Evolutionary conservation across 2,888 invertebrate species (phyloP).

Genomic region (Aelia acuminata): DNA sequence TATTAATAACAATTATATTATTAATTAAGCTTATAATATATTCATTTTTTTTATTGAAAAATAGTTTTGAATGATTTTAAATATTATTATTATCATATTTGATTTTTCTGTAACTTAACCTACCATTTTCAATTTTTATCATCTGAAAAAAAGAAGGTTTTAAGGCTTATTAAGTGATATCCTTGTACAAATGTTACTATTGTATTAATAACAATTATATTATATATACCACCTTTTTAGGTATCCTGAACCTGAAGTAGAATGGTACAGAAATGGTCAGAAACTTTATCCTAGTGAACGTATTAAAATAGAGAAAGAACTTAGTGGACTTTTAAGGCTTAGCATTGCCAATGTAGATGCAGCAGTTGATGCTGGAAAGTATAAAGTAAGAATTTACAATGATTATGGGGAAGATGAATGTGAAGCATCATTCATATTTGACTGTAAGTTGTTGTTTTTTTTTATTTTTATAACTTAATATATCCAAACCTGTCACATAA

Average conservation of each 20-base stretch:
- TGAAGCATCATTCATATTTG: slow-evolving; percentile 83
- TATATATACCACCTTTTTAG: slow-evolving; percentile 42
- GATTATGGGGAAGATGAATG: slow-evolving; percentile 87
- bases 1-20: neutral
- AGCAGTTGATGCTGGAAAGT: slow-evolving; percentile 84
- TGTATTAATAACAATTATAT: neutral
- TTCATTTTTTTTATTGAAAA: neutral
- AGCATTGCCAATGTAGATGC: slow-evolving; percentile 83
- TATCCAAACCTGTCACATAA: too few relatives aligned
- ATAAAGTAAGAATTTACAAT: slow-evolving; percentile 86
- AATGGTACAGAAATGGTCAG: slow-evolving; percentile 87
- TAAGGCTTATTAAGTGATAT: neutral
- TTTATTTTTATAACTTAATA: too few relatives aligned
- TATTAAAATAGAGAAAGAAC: slow-evolving; percentile 86
- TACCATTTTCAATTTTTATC: too few relatives aligned
- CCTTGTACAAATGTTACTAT: neutral
- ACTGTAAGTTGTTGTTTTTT: too few relatives aligned
- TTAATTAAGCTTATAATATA: too few relatives aligned
- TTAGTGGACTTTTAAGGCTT: slow-evolving; percentile 85
- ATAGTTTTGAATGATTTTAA: neutral
- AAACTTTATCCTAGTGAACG: slow-evolving; percentile 86
- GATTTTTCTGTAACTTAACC: neutral
- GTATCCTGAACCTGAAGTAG: slow-evolving; percentile 88
- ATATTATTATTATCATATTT: neutral
- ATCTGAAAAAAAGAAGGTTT: neutral